Conservation (phyloP, 2,888 invertebrate genomes). For the Nasonia oneida region DNA sequence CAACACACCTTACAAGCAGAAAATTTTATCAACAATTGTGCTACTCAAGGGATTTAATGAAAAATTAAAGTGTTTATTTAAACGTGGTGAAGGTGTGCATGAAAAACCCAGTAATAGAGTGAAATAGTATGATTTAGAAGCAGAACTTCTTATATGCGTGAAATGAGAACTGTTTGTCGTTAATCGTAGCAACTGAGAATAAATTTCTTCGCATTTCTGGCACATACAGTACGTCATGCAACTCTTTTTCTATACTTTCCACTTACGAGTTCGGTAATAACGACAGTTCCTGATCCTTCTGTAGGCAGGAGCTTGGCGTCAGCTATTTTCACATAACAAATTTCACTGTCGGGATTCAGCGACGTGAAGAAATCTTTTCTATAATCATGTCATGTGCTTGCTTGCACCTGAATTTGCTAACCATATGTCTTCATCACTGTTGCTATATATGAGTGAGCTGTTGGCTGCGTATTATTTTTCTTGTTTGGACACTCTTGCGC, state of each 20-base stretch:
- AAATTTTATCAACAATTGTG: too few relatives aligned
- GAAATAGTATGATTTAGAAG: too few relatives aligned
- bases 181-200: background rate
- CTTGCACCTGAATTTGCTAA: background rate
- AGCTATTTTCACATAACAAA: constrained; percentile 46
- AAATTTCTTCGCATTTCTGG: background rate
- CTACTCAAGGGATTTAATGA: too few relatives aligned
- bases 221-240: background rate
- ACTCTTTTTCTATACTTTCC: constrained; percentile 6
- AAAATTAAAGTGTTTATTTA: too few relatives aligned
- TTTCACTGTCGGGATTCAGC: constrained; percentile 15
- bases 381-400: background rate
- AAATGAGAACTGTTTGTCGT: background rate
- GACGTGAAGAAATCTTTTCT: background rate
- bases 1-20: too few relatives aligned
- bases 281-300: constrained; percentile 49
- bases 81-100: too few relatives aligned
- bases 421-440: background rate
- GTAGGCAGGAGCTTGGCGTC: constrained; percentile 39
- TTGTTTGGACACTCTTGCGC: constrained; percentile 15
- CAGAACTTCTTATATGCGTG: background rate
- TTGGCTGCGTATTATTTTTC: background rate
- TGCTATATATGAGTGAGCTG: background rate
- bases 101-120: too few relatives aligned
- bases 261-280: constrained; percentile 39